phyloP scores from a whole-genome alignment of 37 sponge, comb jelly and placozoan genomes.

The Amphimedon queenslandica region DNA sequence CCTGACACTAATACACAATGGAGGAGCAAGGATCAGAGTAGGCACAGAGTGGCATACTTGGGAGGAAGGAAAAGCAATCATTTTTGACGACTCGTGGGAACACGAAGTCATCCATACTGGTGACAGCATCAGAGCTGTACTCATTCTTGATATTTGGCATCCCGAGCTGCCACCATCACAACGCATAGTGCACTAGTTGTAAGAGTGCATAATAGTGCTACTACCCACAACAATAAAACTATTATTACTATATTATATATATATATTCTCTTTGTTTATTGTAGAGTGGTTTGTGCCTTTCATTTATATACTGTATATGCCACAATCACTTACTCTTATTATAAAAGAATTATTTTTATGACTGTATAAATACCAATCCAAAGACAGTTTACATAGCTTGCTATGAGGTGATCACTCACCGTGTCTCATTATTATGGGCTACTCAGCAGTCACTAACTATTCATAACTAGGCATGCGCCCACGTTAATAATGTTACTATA shows the following conservation, averaged over 20 bases:
- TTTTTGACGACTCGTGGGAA: conserved; percentile 93
- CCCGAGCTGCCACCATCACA: conserved; percentile 68
- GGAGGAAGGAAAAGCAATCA: conserved; percentile 79
- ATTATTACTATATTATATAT: neutral
- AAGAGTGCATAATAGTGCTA: neutral
- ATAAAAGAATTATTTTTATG: too few species aligned
- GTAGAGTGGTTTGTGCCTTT: too few species aligned
- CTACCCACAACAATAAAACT: neutral
- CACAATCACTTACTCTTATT: too few species aligned
- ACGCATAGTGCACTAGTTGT: conserved; percentile 64
- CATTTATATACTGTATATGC: too few species aligned
- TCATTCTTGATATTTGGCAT: conserved; percentile 91
- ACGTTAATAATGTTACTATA: too few species aligned
- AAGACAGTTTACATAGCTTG: too few species aligned
- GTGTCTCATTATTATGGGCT: too few species aligned
- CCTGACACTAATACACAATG: conserved; percentile 67
- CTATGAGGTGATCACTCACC: too few species aligned
- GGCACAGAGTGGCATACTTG: conserved; percentile 80
- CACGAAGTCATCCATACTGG: conserved; percentile 85
- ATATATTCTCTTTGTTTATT: neutral
- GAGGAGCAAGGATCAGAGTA: conserved; percentile 83
- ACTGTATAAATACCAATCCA: too few species aligned
- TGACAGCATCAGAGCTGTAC: conserved; percentile 52
- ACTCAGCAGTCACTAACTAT: too few species aligned
- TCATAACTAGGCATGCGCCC: too few species aligned